phyloP scores from a whole-genome alignment of 2,888 invertebrate species.

The Choristoneura rosaceana region DNA sequence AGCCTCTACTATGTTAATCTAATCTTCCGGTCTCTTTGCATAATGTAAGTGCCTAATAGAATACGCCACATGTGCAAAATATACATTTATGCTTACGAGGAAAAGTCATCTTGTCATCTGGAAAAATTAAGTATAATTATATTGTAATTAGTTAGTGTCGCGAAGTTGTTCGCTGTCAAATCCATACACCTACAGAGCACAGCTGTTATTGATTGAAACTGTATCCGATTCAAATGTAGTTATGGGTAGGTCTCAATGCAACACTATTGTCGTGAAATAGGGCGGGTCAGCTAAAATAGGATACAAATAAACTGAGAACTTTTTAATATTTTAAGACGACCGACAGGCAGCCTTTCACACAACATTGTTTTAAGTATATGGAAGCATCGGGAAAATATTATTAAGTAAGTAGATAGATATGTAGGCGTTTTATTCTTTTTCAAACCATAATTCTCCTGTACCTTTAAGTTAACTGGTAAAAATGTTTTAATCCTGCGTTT shows the following conservation, averaged over 20 bases:
- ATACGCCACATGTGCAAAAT: neutral
- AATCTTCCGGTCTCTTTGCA: neutral
- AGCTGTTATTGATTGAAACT: conserved; percentile 8
- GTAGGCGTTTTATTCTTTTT: neutral
- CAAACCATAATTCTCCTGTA: neutral
- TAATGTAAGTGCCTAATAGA: neutral
- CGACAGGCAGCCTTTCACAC: neutral
- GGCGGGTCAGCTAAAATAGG: conserved; percentile 3
- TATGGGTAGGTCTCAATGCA: conserved; percentile 3
- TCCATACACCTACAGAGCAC: neutral
- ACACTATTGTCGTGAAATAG: neutral
- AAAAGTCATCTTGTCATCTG: neutral
- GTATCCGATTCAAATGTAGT: neutral
- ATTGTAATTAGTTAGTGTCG: neutral
- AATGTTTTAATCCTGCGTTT: neutral
- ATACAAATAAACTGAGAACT: neutral
- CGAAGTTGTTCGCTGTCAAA: neutral
- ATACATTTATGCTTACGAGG: neutral
- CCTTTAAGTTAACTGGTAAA: too few relatives aligned
- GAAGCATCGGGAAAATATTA: neutral
- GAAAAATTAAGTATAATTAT: neutral
- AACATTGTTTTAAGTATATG: too few relatives aligned
- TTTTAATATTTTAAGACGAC: neutral
- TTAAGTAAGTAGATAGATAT: neutral
- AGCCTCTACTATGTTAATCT: neutral